Evolutionary conservation across 1,140 invertebrate genomes (phyloP).

Genomic region (Cydia strobilella): DNA sequence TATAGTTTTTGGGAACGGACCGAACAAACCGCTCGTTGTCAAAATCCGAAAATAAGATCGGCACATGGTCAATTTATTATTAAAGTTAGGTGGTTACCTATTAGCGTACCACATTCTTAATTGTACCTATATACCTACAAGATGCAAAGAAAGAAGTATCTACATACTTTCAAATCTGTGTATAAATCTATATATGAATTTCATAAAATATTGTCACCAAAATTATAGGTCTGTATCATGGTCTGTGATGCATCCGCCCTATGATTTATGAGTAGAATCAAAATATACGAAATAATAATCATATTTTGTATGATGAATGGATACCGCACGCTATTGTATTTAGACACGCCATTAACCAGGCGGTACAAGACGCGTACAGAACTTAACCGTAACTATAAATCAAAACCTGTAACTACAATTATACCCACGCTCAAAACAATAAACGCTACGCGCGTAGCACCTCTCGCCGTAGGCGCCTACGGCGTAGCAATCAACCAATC

Average conservation of each 20-base stretch:
- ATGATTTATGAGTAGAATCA: background rate
- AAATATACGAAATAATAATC: conserved; percentile 4
- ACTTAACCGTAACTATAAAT: conserved; percentile 14
- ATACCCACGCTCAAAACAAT: conserved; percentile 29
- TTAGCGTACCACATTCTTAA: too few species aligned
- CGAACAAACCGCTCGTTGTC: too few species aligned
- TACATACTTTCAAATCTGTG: too few species aligned
- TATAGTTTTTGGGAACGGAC: too few species aligned
- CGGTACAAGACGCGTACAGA: conserved; percentile 5
- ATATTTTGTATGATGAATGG: conserved; percentile 8
- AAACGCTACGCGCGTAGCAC: conserved; percentile 45
- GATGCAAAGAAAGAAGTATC: too few species aligned
- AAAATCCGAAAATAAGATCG: too few species aligned
- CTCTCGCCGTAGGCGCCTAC: conserved; percentile 42
- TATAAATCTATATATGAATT: too few species aligned
- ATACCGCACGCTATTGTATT: conserved; percentile 3
- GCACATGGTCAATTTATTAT: too few species aligned
- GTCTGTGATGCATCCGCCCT: background rate
- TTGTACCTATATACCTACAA: too few species aligned
- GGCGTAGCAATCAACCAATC: conserved; percentile 63
- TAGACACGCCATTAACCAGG: conserved; percentile 4
- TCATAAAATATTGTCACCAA: too few species aligned
- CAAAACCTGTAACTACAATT: conserved; percentile 16
- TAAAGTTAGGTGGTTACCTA: too few species aligned
- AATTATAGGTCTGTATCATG: too few species aligned